Conservation (phyloP, 2,888 invertebrate genomes). For the Mechanitis mazaeus region DNA sequence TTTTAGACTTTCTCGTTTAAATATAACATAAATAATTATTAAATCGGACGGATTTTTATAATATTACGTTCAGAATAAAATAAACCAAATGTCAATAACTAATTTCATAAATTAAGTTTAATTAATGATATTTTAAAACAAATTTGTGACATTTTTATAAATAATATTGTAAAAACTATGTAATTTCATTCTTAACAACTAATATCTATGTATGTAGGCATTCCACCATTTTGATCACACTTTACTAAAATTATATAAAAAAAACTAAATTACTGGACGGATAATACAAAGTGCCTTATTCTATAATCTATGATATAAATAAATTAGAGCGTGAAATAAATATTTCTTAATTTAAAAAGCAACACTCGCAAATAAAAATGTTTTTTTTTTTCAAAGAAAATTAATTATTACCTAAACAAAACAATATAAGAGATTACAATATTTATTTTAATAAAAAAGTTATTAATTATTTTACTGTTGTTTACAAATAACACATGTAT, state of each 20-base stretch:
- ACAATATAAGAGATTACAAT: too few relatives aligned
- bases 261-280: conserved; percentile 3
- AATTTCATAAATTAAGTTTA: neutral
- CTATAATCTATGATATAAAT: neutral
- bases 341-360: neutral
- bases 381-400: neutral
- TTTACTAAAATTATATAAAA: neutral
- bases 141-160: conserved; percentile 2
- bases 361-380: neutral
- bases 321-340: conserved; percentile 1
- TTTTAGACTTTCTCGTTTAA: too few relatives aligned
- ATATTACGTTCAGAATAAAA: neutral
- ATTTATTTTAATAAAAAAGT: too few relatives aligned
- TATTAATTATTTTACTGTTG: too few relatives aligned
- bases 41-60: neutral
- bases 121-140: neutral
- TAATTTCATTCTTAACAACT: conserved; percentile 1
- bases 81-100: too few relatives aligned
- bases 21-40: too few relatives aligned
- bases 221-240: conserved; percentile 1
- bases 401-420: too few relatives aligned
- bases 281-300: neutral
- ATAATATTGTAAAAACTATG: neutral
- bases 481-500: too few relatives aligned
- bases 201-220: neutral